phyloP scores from a whole-genome alignment of 1,140 invertebrate genomes.

The Dreissena polymorpha region DNA sequence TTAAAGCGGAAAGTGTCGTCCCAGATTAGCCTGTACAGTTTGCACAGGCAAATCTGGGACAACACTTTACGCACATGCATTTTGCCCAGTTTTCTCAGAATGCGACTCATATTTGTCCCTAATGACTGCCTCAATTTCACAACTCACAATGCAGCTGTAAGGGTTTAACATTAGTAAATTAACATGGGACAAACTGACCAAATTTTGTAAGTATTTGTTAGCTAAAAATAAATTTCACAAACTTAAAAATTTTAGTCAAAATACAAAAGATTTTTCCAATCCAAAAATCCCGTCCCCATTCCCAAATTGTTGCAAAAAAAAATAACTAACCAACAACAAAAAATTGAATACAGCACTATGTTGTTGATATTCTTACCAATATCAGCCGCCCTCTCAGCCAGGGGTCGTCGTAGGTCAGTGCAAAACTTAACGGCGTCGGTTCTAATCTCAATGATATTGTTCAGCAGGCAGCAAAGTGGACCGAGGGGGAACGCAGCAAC shows the following conservation, averaged over 20 bases:
- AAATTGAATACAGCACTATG: not conserved
- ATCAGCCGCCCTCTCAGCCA: slow-evolving; percentile 92
- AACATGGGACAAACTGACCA: too few species aligned
- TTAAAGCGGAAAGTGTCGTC: too few species aligned
- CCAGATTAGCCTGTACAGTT: too few species aligned
- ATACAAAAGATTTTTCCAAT: not conserved
- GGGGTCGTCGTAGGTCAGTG: slow-evolving; percentile 88
- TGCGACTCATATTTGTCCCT: too few species aligned
- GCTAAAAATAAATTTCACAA: not conserved
- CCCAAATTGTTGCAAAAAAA: not conserved
- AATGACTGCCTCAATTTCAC: too few species aligned
- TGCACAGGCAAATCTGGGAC: too few species aligned
- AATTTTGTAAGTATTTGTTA: not conserved
- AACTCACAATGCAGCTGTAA: too few species aligned
- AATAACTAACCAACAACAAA: not conserved
- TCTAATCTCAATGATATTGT: slow-evolving; percentile 91
- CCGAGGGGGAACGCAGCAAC: slow-evolving; percentile 92
- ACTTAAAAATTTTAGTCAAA: too few species aligned
- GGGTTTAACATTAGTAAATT: too few species aligned
- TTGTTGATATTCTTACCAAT: slow-evolving; percentile 84
- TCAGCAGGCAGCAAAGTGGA: slow-evolving; percentile 91
- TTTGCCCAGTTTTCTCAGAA: too few species aligned
- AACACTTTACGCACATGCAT: too few species aligned
- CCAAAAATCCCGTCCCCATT: not conserved
- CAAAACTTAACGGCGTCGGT: slow-evolving; percentile 91